Conservation (phyloP, 2,113 vertebrate species). For the Mus musculus region GRCm39 chr19:17271001-17271500, state of each 20-base stretch:
- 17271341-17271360: background rate
- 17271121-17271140: background rate
- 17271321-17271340: background rate
- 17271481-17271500: background rate
- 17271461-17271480: background rate
- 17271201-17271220: background rate
- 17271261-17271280: background rate
- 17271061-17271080: background rate
- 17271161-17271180: background rate
- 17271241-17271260: background rate
- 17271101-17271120: background rate
- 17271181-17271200: background rate
- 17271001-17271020: background rate
- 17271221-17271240: background rate
- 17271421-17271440: background rate
- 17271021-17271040: background rate
- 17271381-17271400: background rate
- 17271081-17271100: background rate
- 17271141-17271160: background rate
- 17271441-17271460: background rate
- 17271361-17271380: background rate
- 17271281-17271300: background rate
- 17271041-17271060: background rate
- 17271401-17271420: background rate
- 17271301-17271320: background rate